Evolutionary conservation across 2,797 vertebrate species (phyloP).

Genomic region (Zenarchopterus dispar): DNA sequence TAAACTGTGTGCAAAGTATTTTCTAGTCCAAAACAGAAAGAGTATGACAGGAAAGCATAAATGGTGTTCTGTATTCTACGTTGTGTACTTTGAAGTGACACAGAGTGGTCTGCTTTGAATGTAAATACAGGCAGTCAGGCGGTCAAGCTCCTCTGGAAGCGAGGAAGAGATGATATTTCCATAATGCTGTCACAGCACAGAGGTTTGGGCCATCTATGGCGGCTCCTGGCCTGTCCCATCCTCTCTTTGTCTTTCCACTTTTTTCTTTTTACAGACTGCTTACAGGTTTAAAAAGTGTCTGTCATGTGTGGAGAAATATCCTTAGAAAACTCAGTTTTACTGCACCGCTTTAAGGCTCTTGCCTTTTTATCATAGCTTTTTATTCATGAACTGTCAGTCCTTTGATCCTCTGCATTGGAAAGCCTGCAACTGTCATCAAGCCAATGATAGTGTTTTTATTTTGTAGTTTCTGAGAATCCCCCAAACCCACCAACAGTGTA

Average conservation of each 20-base stretch:
- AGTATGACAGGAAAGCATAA: conserved; percentile 32
- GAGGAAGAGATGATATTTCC: conserved; percentile 73
- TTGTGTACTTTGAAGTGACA: conserved; percentile 49
- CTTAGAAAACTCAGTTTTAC: conserved; percentile 14
- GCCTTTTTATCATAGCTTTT: conserved; percentile 40
- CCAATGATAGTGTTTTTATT: too few species aligned
- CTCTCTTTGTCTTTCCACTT: conserved; percentile 48
- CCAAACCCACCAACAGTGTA: background rate
- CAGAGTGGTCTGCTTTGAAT: conserved; percentile 59
- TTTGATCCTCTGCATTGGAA: conserved; percentile 35
- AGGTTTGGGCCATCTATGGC: conserved; percentile 45
- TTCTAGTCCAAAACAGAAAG: conserved; percentile 24
- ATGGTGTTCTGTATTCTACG: conserved; percentile 18
- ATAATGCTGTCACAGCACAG: conserved; percentile 76
- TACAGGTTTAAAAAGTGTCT: conserved; percentile 16
- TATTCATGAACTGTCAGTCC: conserved; percentile 38
- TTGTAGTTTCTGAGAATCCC: background rate
- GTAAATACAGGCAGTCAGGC: conserved; percentile 64
- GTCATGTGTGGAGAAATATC: background rate
- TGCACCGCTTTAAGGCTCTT: background rate
- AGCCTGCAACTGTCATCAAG: conserved; percentile 14
- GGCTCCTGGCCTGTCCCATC: conserved; percentile 45
- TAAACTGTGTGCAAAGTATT: conserved; percentile 26
- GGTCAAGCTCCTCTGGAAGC: conserved; percentile 66
- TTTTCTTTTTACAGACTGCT: conserved; percentile 18